Base-by-base conservation (phyloP, 1,140 invertebrate genomes). In the Hylyphantes graminicola region DNA sequence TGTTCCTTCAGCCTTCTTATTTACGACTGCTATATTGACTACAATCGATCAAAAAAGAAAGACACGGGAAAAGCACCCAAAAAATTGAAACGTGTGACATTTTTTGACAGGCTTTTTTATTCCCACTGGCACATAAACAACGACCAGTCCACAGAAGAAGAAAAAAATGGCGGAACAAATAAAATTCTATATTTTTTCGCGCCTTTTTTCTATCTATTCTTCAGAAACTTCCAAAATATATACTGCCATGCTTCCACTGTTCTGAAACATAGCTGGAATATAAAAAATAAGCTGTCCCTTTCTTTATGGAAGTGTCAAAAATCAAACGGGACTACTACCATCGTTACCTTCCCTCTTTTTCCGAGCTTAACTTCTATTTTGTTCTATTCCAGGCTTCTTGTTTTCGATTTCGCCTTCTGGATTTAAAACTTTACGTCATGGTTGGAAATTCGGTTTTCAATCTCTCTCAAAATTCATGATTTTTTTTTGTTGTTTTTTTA, bases 31-130 rank as follows among this genome's bases (percentile, higher is more conserved):
- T 80, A 80, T 70, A 80, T 70, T 80, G 68, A 80, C 77, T 80
- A 54, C 77, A 70, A 70, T 80, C 77, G 77, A 80, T 80, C 65
- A 54, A 74, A 65, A 57, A 35, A 74, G 21, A 80, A 51, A 17
- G 64, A 74, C 57, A 61, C 53, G 70, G 74, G 75, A 83, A 83
- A 83, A 83, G 21, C 68, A 54, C 72, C 17, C 10, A 48, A 54
- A 83, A 72, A 83, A 83, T 75, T 83, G 80, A 74, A 74, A 75
- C 80, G 80, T 83, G 80, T 83, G 80, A 83, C 80, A 83, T 83
- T 83, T 83, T 83, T 59, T 75, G 80, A 83, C 80, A 75, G 80
- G 61, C 70, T 67, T 83, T n/a, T 83, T 74, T 83, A 74, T 74
- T 83, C 70, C 72, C 72, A 64, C 50, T 57, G 54, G 57, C 35